Percentiles rank a stretch among this genome's conserved stretches.
phyloP scores from a whole-genome alignment of 2,797 vertebrate genomes.

The Synaphobranchus kaupii region DNA sequence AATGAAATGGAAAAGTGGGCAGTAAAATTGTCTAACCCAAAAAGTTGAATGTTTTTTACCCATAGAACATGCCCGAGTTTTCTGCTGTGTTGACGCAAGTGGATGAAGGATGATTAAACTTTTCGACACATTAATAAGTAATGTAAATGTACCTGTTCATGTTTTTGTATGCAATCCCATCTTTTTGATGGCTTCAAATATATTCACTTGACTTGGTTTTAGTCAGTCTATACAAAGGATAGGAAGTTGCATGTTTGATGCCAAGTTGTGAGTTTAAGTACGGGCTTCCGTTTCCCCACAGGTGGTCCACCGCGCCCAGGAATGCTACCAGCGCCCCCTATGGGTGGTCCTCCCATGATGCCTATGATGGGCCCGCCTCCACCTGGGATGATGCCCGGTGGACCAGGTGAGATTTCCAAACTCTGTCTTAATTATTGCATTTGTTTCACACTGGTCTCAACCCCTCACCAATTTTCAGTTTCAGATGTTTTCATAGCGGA shows the following conservation, averaged over 20 bases:
- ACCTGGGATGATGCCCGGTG: slow-evolving; percentile 96
- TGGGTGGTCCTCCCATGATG: slow-evolving; percentile 98
- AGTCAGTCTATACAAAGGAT: background rate
- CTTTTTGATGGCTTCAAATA: background rate
- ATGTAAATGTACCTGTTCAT: background rate
- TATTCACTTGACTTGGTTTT: background rate
- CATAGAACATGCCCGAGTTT: background rate
- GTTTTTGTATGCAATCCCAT: background rate
- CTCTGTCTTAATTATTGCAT: background rate
- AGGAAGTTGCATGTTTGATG: background rate
- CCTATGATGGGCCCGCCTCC: slow-evolving; percentile 98
- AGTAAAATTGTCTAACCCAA: background rate
- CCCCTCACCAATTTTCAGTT: background rate
- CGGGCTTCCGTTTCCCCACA: slow-evolving; percentile 46
- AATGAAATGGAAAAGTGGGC: background rate
- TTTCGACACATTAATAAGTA: background rate
- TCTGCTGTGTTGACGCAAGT: background rate
- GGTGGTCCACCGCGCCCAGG: slow-evolving; percentile 92
- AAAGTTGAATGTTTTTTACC: background rate
- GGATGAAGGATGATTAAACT: background rate
- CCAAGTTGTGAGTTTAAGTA: background rate
- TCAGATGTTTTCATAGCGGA: background rate
- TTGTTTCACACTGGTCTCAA: background rate
- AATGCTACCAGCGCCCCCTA: slow-evolving; percentile 95
- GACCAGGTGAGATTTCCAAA: slow-evolving; percentile 78